A percentile compares a stretch with the other conserved stretches of the same genome.
These are phyloP conservation scores for Drosophila oshimai DNA, from an alignment of 1,140 invertebrate species.

Conservation along the genomic window DNA sequence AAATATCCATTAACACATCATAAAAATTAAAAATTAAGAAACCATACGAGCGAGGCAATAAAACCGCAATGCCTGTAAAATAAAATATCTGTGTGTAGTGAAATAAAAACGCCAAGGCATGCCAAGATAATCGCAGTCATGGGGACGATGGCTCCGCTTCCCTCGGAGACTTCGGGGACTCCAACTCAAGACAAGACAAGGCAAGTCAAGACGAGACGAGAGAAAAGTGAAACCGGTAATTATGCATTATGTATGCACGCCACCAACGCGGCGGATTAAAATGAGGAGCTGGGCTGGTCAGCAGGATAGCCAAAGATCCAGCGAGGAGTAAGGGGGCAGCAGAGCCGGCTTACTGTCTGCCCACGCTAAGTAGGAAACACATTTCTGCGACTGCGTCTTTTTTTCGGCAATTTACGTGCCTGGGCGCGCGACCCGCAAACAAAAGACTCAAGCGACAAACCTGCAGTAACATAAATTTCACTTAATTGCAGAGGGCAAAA, in stretches of 20 bases:
- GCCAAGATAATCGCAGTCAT: constrained; percentile 64
- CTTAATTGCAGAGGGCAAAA: constrained; percentile 70
- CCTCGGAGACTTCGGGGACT: no score
- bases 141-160: no score
- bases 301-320: constrained; percentile 52
- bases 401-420: constrained; percentile 76
- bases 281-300: constrained; percentile 45
- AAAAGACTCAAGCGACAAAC: constrained; percentile 79
- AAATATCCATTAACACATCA: constrained; percentile 81
- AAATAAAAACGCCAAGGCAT: constrained; percentile 70
- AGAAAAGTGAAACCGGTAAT: constrained; percentile 80
- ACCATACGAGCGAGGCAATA: constrained; percentile 70
- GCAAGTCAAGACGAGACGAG: constrained; percentile 34
- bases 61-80: constrained; percentile 65
- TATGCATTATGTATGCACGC: constrained; percentile 81
- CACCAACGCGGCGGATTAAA: constrained; percentile 76
- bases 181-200: no score
- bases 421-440: constrained; percentile 62
- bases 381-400: constrained; percentile 11
- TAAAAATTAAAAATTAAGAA: constrained; percentile 81
- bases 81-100: constrained; percentile 36
- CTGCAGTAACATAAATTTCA: constrained; percentile 79
- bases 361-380: constrained; percentile 75
- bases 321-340: background rate
- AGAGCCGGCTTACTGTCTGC: constrained; percentile 38